These are phyloP conservation scores for Eilema griseolum DNA, from an alignment of 2,888 invertebrate species.

Conservation along the genomic window DNA sequence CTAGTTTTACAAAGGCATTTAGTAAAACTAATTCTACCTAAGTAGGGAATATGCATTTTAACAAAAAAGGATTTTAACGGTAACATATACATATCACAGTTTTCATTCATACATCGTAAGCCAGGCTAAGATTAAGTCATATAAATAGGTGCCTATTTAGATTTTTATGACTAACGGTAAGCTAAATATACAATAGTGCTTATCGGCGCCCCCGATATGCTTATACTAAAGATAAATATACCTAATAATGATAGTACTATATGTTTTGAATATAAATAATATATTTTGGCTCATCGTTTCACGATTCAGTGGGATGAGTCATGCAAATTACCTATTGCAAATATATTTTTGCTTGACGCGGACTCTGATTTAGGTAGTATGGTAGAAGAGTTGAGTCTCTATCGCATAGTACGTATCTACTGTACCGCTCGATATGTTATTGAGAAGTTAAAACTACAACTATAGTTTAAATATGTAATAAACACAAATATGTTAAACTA, in stretches of 20 bases:
- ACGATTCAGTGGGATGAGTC: not conserved
- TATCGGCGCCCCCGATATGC: constrained; percentile 1
- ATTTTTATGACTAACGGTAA: constrained; percentile 3
- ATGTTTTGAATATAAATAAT: not conserved
- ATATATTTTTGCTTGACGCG: too few species aligned
- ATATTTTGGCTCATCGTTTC: not conserved
- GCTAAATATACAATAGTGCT: not conserved
- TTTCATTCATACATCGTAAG: not conserved
- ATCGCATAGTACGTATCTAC: too few species aligned
- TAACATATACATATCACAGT: not conserved
- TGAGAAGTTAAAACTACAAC: too few species aligned
- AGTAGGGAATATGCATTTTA: too few species aligned
- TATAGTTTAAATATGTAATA: too few species aligned
- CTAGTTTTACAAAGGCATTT: too few species aligned
- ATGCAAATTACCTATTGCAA: not conserved
- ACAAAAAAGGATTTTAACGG: too few species aligned
- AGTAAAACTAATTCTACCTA: too few species aligned
- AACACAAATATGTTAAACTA: too few species aligned
- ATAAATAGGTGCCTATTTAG: not conserved
- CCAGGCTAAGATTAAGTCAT: not conserved
- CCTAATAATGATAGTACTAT: not conserved
- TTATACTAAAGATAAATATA: not conserved
- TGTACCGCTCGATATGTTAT: too few species aligned
- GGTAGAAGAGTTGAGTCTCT: too few species aligned
- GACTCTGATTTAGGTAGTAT: too few species aligned